Conservation (phyloP, 2,113 vertebrate genomes). For the Ranitomeya variabilis region DNA sequence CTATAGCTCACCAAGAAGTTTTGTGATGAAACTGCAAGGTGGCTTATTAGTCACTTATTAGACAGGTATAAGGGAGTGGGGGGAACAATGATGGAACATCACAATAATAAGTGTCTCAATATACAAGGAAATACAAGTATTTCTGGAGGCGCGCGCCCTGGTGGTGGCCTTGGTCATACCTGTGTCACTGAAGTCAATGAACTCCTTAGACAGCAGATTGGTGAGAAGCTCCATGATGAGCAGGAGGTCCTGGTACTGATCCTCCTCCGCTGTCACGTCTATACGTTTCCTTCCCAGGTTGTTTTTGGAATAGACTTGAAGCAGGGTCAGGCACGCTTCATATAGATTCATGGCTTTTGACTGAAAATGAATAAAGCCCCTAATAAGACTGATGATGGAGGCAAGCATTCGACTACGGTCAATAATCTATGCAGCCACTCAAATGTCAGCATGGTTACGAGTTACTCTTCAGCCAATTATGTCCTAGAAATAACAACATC, state of each 20-base stretch:
- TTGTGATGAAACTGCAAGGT: too few species aligned
- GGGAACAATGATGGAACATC: too few species aligned
- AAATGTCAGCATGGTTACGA: not conserved
- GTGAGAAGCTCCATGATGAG: constrained; percentile 99
- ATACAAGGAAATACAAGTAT: too few species aligned
- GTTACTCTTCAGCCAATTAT: too few species aligned
- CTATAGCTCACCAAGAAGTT: too few species aligned
- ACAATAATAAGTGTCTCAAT: too few species aligned
- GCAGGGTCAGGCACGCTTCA: constrained; percentile 93
- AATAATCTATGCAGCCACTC: not conserved
- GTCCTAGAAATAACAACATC: too few species aligned
- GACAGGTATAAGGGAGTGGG: too few species aligned
- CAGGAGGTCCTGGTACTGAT: constrained; percentile 98
- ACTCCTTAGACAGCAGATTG: constrained; percentile 97
- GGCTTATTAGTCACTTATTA: not conserved
- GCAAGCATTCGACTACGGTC: not conserved
- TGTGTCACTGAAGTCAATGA: constrained; percentile 98
- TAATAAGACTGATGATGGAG: not conserved
- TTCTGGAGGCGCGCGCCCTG: too few species aligned
- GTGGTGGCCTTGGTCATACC: constrained; percentile 69
- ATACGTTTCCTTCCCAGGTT: constrained; percentile 88
- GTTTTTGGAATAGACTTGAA: constrained; percentile 98
- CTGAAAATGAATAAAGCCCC: constrained; percentile 65
- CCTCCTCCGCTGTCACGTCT: constrained; percentile 92
- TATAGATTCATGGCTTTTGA: constrained; percentile 98